phyloP scores from a whole-genome alignment of 2,797 vertebrate species.

The Eulemur coronatus region DNA sequence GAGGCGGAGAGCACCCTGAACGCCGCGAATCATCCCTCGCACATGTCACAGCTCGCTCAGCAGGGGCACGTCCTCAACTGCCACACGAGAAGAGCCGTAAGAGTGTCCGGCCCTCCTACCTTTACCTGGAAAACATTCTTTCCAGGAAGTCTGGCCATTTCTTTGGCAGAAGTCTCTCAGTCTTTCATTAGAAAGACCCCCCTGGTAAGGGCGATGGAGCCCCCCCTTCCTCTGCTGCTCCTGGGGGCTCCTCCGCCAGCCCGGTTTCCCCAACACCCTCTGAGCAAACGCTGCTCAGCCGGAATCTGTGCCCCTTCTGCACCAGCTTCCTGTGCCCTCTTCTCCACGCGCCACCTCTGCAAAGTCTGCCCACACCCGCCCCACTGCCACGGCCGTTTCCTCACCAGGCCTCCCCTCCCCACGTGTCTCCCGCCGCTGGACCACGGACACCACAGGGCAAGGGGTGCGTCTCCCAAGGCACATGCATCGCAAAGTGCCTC shows the following conservation, averaged over 20 bases:
- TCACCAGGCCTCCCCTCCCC: not conserved
- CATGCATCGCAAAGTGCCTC: rapidly evolving
- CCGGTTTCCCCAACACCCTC: rapidly evolving
- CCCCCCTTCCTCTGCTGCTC: not conserved
- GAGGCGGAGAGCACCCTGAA: no score
- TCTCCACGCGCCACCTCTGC: rapidly evolving
- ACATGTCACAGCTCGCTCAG: rapidly evolving
- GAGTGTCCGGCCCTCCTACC: rapidly evolving
- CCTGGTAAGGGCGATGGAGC: rapidly evolving
- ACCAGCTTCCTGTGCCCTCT: rapidly evolving
- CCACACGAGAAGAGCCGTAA: rapidly evolving
- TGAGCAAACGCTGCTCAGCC: rapidly evolving
- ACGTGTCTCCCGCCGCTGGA: rapidly evolving
- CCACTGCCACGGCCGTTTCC: not conserved
- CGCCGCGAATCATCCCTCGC: rapidly evolving
- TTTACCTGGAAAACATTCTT: not conserved
- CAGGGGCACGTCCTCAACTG: rapidly evolving
- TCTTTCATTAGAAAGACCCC: not conserved
- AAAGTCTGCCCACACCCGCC: rapidly evolving
- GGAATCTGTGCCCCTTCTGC: rapidly evolving
- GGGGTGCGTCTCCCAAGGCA: rapidly evolving
- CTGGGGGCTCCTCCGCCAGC: rapidly evolving
- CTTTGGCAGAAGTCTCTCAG: not conserved
- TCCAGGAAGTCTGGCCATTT: not conserved
- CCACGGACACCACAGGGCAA: rapidly evolving